Evolutionary conservation across 2,888 invertebrate species (phyloP).

Genomic region (Brachyptera putata): DNA sequence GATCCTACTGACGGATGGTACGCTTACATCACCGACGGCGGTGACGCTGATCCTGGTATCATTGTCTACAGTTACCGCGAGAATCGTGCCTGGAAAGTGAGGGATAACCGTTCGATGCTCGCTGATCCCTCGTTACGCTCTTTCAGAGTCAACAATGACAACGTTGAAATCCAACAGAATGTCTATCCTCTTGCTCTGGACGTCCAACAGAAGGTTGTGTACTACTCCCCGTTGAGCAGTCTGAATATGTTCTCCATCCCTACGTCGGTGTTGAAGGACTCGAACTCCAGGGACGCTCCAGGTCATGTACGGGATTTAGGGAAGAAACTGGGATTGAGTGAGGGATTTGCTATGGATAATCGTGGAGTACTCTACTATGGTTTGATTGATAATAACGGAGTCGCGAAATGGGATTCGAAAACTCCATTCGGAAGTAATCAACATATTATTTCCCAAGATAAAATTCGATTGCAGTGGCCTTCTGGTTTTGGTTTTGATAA

Average conservation of each 20-base stretch:
- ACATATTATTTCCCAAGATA: constrained; percentile 62
- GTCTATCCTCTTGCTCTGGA: constrained; percentile 27
- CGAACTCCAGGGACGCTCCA: constrained; percentile 34
- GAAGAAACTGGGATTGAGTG: constrained; percentile 61
- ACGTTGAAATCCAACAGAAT: constrained; percentile 9
- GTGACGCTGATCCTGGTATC: constrained; percentile 60
- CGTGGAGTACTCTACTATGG: constrained; percentile 66
- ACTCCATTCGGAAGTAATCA: constrained; percentile 51
- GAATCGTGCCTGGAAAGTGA: constrained; percentile 65
- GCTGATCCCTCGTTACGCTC: constrained; percentile 54
- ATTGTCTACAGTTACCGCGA: constrained; percentile 64
- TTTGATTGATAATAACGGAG: constrained; percentile 61
- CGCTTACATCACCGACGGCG: constrained; percentile 33
- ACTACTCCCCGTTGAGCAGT: constrained; percentile 65
- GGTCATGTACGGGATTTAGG: constrained; percentile 48
- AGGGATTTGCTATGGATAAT: constrained; percentile 72
- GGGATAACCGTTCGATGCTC: constrained; percentile 60
- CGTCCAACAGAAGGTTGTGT: constrained; percentile 44
- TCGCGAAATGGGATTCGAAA: constrained; percentile 65
- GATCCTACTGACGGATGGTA: constrained; percentile 60
- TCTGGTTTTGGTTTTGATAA: constrained; percentile 62
- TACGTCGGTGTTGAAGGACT: constrained; percentile 53
- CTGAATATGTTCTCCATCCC: constrained; percentile 62
- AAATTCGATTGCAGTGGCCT: constrained; percentile 66
- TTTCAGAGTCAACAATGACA: constrained; percentile 55